Base-by-base conservation (phyloP, 2,888 invertebrate species). In the Oscheius sp. region DNA sequence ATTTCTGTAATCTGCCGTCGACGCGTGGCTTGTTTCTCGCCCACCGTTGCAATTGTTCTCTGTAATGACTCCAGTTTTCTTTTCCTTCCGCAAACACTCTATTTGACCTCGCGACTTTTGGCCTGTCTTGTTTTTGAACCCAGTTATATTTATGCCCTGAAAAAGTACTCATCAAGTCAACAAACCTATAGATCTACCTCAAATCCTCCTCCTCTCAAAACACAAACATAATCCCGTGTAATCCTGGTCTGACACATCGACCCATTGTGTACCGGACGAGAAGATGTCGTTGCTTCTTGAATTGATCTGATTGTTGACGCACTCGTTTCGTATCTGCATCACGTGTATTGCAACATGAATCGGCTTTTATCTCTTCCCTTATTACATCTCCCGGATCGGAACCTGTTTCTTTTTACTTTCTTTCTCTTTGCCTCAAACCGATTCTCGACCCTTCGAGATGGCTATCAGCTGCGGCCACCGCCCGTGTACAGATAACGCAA, bases 391-490 rank as follows among this genome's bases (percentile, higher is more conserved):
- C 35, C 35, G 35, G 35, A 41, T 41, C 16, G 43, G n/a, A 61
- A 23, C 61, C 43, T 43, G 43, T 61, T 61, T 21, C 61, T 61
- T 16, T 43, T 21, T 3, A 13, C 21, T 43, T 5, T n/a, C 7
- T 2, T n/a, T 41, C 12, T 43, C 13, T n/a, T 18, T 3, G 5
- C 23, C n/a, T 18, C 61, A 5, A 41, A 16, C 43, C 41, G 35
- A 41, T 61, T 61, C 61, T 61, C 61, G 43, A 61, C 23, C 43
- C 58, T 58, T 58, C 58, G 35, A 12, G 9, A n/a, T 16, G 61
- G 43, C 66, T 66, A 66, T 66, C 66, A 66, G 66, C 66, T 66
- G 64, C n/a, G 66, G 66, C 66, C 66, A 66, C 66, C 66, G 66
- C 66, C 66, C 66, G 35, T 25, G 55, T 13, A 29, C 27, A 66